These are phyloP conservation scores for Gobionotothen gibberifrons DNA, from an alignment of 2,797 vertebrate genomes.

Conservation along the genomic window DNA sequence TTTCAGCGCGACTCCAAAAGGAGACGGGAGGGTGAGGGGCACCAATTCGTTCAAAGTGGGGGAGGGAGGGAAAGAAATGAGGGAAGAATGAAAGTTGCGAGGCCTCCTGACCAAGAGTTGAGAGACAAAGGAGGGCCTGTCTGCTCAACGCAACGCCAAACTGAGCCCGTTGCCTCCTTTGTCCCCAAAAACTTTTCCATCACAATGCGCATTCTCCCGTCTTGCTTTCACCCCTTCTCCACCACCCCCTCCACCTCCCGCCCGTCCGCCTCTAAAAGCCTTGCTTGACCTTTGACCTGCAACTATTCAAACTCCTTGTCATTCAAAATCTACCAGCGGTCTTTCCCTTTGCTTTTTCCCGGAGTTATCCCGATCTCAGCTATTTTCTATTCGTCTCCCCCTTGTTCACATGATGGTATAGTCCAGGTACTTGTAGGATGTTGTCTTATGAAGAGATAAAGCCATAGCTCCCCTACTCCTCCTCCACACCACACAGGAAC, in stretches of 20 bases:
- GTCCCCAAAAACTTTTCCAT: slow-evolving; percentile 81
- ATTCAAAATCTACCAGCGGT: slow-evolving; percentile 78
- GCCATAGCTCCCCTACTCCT: background rate
- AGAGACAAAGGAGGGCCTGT: slow-evolving; percentile 83
- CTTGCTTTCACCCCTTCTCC: slow-evolving; percentile 65
- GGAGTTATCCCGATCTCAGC: slow-evolving; percentile 67
- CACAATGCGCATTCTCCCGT: slow-evolving; percentile 83
- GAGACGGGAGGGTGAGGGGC: slow-evolving; percentile 42
- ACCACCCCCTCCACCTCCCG: slow-evolving; percentile 1
- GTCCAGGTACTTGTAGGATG: slow-evolving; percentile 30
- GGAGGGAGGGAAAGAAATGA: slow-evolving; percentile 39
- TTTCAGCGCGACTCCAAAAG: slow-evolving; percentile 54
- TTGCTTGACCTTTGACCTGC: slow-evolving; percentile 76
- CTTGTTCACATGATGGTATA: slow-evolving; percentile 42
- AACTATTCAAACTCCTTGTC: slow-evolving; percentile 73
- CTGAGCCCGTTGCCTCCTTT: slow-evolving; percentile 82
- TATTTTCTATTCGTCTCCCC: slow-evolving; percentile 36
- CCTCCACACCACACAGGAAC: slow-evolving; percentile 35
- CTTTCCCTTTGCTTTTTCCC: slow-evolving; percentile 47
- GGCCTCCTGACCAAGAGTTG: slow-evolving; percentile 80
- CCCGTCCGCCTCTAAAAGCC: slow-evolving; percentile 59
- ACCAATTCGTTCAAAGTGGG: slow-evolving; percentile 43
- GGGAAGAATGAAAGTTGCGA: slow-evolving; percentile 76
- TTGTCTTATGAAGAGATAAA: slow-evolving; percentile 65
- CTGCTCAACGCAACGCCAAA: slow-evolving; percentile 80